A percentile compares a stretch with the other conserved stretches of the same genome.
Conservation (phyloP, 2,113 vertebrate genomes). For the Candoia aspera region DNA sequence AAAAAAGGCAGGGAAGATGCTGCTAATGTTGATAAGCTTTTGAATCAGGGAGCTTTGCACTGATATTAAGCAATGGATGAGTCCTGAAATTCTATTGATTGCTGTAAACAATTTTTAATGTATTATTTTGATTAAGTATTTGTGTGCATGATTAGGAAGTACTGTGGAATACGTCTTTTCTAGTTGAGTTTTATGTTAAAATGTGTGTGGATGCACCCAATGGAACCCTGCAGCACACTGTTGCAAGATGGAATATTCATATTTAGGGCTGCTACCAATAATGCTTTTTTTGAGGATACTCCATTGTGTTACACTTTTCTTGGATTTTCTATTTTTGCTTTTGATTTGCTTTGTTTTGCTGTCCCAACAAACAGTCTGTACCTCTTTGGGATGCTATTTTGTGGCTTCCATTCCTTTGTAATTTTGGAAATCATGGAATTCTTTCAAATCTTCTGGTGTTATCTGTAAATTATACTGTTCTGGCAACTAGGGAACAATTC, state of each 20-base stretch:
- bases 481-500: neutral
- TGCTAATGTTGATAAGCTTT: conserved; percentile 61
- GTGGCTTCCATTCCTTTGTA: neutral
- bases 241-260: neutral
- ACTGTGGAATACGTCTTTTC: neutral
- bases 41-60: conserved; percentile 64
- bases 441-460: neutral
- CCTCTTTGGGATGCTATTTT: neutral
- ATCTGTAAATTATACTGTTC: neutral
- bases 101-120: conserved; percentile 48
- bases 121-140: conserved; percentile 34
- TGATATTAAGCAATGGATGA: conserved; percentile 63
- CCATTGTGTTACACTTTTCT: neutral
- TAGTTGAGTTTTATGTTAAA: neutral
- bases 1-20: conserved; percentile 51
- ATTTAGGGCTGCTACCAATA: neutral
- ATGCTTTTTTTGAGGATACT: neutral
- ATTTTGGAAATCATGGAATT: neutral
- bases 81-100: conserved; percentile 43
- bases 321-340: neutral
- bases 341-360: neutral
- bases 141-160: conserved; percentile 4
- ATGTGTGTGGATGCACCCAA: neutral
- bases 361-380: neutral
- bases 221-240: neutral